Percentiles rank a stretch among this genome's conserved stretches.
These are phyloP conservation scores for Lepidotrigona ventralis DNA, from an alignment of 1,140 invertebrate genomes.

Conservation along the genomic window DNA sequence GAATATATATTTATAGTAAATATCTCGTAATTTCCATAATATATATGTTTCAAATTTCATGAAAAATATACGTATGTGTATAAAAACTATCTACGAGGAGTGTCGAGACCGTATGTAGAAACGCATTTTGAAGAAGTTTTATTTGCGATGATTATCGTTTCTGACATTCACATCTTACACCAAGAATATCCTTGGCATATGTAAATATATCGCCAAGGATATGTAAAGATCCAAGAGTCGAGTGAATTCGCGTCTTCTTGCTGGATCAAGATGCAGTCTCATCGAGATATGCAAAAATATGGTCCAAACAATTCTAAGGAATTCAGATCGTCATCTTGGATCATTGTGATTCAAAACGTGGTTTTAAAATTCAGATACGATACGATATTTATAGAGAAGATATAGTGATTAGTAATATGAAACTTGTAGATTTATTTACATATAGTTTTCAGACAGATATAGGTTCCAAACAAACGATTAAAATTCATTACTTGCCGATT, in stretches of 20 bases:
- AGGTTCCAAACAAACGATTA: too few species aligned
- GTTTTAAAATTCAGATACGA: neutral
- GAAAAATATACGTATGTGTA: neutral
- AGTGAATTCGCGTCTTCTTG: neutral
- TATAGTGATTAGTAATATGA: too few species aligned
- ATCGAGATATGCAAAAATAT: neutral
- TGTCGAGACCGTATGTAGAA: neutral
- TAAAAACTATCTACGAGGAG: neutral
- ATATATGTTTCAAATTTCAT: neutral
- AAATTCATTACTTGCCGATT: too few species aligned
- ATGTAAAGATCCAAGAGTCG: neutral
- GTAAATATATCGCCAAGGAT: neutral
- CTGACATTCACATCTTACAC: too few species aligned
- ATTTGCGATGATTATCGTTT: neutral
- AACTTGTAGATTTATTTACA: too few species aligned
- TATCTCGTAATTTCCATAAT: neutral
- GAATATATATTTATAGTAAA: neutral
- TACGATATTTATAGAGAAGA: neutral
- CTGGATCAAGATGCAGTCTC: neutral
- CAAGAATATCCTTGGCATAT: neutral
- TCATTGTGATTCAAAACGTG: neutral
- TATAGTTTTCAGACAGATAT: too few species aligned
- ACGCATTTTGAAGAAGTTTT: neutral
- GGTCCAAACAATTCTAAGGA: neutral
- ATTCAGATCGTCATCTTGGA: neutral